Evolutionary conservation across 2,888 invertebrate species (phyloP), one percentile per base, ranked within the genome.

Genomic region (Gastracanthus pulcherrimus): DNA sequence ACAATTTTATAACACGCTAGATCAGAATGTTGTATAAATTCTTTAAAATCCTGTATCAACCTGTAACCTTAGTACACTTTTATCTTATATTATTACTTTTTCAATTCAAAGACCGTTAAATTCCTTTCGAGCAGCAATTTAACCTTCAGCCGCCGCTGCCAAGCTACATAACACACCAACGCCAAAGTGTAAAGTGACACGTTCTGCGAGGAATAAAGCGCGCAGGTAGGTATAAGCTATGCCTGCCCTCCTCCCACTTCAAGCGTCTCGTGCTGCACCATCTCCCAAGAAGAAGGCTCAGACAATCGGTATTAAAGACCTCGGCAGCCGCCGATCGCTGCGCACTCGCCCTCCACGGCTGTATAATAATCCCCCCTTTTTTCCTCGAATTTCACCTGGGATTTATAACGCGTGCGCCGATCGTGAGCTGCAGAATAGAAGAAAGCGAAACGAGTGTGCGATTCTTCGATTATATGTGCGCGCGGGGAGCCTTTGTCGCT

Each of bases 301-400:
- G 51, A 19, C 9, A 41, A 51, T 55, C 55, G 11, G 9, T 55
- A 13, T 26, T 11, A 3, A 60, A 16, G 5, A 5, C 16, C 45
- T 11, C 3, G n/a, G 45, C 11, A 45, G 11, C 45, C 13, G 11
- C n/a, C 16, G 60, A 60, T 60, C 60, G 60, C 31, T 13, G n/a
- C 36, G 34, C 34, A 2, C 38, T 38, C 38, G 38, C 45, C 45
- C n/a, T n/a, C n/a, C n/a, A n/a, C n/a, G n/a, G 7, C 26, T 55
- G 16, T 36, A 31, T n/a, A 41, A 48, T 75, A 64, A 75, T 64
- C 51, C 45, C 13, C 48, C n/a, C n/a, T n/a, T n/a, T n/a, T 16
- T 76, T 76, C 58, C 58, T 76, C 76, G 55, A 67, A 67, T 76
- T 76, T 67, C 76, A 13, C 31, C 16, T 0, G 41, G 16, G n/a